phyloP scores from a whole-genome alignment of 2,113 vertebrate genomes.

The Athene cunicularia region DNA sequence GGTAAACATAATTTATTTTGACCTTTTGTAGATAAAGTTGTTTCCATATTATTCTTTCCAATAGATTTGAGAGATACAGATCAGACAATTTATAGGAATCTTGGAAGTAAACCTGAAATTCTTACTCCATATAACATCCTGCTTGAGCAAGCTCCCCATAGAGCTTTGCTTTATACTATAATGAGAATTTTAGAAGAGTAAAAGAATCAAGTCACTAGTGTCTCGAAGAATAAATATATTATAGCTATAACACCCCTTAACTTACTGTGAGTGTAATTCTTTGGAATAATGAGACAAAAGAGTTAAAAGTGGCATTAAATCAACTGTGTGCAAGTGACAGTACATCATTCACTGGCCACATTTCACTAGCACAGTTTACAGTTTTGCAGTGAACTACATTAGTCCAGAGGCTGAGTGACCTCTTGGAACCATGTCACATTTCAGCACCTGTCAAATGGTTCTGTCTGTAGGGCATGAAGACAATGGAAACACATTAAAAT shows the following conservation, averaged over 20 bases:
- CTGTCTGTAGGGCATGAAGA: slow-evolving; percentile 9
- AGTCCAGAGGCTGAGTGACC: background rate
- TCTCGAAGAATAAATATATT: background rate
- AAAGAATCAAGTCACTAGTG: background rate
- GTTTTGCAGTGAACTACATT: background rate
- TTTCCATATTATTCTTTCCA: background rate
- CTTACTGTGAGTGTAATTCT: background rate
- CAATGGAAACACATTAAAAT: slow-evolving; percentile 17
- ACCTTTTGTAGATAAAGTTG: background rate
- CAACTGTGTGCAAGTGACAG: background rate
- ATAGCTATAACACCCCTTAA: background rate
- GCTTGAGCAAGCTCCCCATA: background rate
- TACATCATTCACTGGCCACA: background rate
- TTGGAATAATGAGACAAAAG: background rate
- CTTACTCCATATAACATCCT: background rate
- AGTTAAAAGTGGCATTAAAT: background rate
- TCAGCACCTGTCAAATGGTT: slow-evolving; percentile 35
- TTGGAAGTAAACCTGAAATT: background rate
- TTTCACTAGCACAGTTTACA: background rate
- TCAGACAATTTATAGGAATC: background rate
- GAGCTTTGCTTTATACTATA: background rate
- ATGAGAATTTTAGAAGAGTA: background rate
- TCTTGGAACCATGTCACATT: background rate
- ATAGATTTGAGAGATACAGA: background rate
- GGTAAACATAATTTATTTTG: background rate